Evolutionary conservation across 2,797 vertebrate species (phyloP).

Genomic region (Pangasius djambal): DNA sequence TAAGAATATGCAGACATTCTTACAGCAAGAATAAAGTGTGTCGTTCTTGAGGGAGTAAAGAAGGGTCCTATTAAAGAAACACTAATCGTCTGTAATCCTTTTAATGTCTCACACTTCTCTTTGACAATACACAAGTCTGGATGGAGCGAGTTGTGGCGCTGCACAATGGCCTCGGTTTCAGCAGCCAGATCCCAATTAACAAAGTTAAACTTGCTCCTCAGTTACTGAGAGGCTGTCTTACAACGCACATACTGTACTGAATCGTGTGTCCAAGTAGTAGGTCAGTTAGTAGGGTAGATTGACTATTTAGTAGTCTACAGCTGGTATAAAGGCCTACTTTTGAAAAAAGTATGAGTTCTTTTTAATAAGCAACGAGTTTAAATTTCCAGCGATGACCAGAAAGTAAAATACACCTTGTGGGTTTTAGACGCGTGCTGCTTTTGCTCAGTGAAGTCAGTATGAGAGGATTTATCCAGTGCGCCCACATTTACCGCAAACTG

Average conservation of each 20-base stretch:
- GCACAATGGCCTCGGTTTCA: conserved; percentile 56
- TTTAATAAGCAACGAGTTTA: neutral
- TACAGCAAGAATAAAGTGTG: conserved; percentile 39
- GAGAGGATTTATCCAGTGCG: neutral
- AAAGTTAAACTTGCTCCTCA: conserved; percentile 39
- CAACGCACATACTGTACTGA: neutral
- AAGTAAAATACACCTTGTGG: neutral
- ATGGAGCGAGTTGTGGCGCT: conserved; percentile 54
- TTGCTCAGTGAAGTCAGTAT: neutral
- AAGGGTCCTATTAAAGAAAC: conserved; percentile 60
- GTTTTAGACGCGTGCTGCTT: neutral
- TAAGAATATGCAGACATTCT: neutral
- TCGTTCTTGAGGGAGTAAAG: conserved; percentile 58
- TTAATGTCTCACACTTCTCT: conserved; percentile 79
- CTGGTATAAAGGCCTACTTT: neutral
- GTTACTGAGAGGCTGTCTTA: neutral
- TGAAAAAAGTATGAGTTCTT: neutral
- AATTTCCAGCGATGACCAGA: neutral
- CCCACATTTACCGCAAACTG: neutral
- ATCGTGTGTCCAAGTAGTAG: neutral
- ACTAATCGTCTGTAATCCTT: conserved; percentile 80
- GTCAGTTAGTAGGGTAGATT: neutral
- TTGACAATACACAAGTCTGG: conserved; percentile 73
- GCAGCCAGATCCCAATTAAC: conserved; percentile 51
- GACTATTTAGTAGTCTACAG: neutral